Conservation (phyloP, 2,888 invertebrate species). For the Sthenelais limicola region DNA sequence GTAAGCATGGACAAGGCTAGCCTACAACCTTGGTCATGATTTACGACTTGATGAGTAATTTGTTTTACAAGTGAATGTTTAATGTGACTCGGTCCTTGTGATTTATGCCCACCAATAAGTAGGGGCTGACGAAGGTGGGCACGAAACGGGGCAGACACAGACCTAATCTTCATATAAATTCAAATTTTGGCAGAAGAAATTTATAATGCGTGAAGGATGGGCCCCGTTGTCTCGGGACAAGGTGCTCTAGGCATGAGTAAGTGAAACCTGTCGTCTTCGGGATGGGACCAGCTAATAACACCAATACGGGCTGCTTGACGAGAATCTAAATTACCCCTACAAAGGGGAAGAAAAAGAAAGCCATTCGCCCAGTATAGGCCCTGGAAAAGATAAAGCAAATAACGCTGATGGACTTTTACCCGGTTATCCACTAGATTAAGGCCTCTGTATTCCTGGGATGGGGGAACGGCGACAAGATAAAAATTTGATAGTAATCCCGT, state of each 20-base stretch:
- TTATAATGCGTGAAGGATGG: slow-evolving; percentile 36
- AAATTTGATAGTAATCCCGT: too few relatives aligned
- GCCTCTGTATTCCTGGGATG: too few relatives aligned
- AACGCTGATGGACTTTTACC: too few relatives aligned
- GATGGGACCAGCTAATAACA: slow-evolving; percentile 29
- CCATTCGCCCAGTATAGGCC: too few relatives aligned
- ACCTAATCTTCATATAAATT: slow-evolving; percentile 40
- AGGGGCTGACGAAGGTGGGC: slow-evolving; percentile 12
- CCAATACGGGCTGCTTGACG: slow-evolving; percentile 36
- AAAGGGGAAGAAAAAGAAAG: too few relatives aligned
- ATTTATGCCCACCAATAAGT: slow-evolving; percentile 33
- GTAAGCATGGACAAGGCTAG: slow-evolving; percentile 27
- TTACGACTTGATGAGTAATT: slow-evolving; percentile 37
- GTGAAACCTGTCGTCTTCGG: slow-evolving; percentile 13
- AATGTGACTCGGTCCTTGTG: slow-evolving; percentile 23
- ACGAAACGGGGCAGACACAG: slow-evolving; percentile 15
- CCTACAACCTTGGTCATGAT: slow-evolving; percentile 22
- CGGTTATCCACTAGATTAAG: too few relatives aligned
- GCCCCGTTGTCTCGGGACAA: slow-evolving; percentile 22
- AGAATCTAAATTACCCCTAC: slow-evolving; percentile 36
- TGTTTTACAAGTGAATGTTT: slow-evolving; percentile 40
- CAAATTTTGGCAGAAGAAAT: slow-evolving; percentile 40
- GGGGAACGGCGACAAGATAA: too few relatives aligned
- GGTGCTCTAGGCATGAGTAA: slow-evolving; percentile 31
- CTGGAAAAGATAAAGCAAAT: too few relatives aligned